Evolutionary conservation across 2,797 vertebrate species (phyloP).

Genomic region (Arnoldichthys spilopterus): DNA sequence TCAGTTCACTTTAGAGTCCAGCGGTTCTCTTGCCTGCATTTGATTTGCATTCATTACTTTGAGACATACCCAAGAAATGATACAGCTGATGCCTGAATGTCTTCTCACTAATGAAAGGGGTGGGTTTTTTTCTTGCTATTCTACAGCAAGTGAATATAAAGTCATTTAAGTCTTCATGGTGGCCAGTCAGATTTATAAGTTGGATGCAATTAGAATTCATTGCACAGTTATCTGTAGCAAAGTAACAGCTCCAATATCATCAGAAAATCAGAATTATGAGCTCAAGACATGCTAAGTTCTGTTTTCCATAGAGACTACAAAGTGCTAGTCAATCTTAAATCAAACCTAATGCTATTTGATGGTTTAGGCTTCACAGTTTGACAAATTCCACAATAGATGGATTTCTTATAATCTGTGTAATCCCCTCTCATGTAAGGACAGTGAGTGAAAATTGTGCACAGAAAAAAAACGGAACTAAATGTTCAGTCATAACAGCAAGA

Average conservation of each 20-base stretch:
- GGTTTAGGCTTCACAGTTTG: neutral
- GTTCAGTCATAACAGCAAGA: neutral
- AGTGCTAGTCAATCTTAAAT: neutral
- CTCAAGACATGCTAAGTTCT: neutral
- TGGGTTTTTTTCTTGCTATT: neutral
- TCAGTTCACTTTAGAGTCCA: slow-evolving; percentile 10
- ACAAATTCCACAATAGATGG: neutral
- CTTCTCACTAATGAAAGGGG: slow-evolving; percentile 8
- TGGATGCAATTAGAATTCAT: neutral
- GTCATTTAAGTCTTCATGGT: neutral
- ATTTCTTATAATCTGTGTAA: neutral
- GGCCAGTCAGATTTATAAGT: neutral
- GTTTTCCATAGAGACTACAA: neutral
- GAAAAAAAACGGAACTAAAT: neutral
- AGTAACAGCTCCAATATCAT: neutral
- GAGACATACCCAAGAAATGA: slow-evolving; percentile 1
- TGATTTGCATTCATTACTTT: slow-evolving; percentile 34
- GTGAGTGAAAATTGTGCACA: neutral
- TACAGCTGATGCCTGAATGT: slow-evolving; percentile 11
- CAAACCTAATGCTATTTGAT: neutral
- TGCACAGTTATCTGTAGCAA: neutral
- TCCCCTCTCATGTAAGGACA: neutral
- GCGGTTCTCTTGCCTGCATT: slow-evolving; percentile 9
- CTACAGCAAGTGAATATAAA: slow-evolving; percentile 12
- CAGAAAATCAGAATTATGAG: neutral